Conservation (phyloP, 2,888 invertebrate genomes). For the Troilus luridus region DNA sequence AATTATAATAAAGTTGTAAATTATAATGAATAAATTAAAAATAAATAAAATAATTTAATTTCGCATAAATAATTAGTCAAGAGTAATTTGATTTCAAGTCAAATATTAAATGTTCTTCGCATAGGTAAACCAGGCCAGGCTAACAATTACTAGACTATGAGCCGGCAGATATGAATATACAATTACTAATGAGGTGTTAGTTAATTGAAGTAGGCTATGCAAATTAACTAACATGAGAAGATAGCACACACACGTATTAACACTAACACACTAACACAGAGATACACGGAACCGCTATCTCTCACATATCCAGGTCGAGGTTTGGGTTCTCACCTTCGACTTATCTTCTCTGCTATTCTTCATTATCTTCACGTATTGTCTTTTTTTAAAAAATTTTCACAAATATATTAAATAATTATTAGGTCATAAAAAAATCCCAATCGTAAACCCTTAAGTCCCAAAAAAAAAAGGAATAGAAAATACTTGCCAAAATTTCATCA, state of each 20-base stretch:
- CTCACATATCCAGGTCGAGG: not conserved
- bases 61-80: too few species aligned
- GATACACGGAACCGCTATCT: not conserved
- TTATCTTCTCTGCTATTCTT: not conserved
- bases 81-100: too few species aligned
- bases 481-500: too few species aligned
- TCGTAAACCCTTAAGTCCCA: too few species aligned
- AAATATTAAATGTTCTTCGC: too few species aligned
- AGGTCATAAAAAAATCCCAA: too few species aligned
- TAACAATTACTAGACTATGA: not conserved
- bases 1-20: too few species aligned
- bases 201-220: conserved; percentile 14
- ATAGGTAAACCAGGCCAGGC: not conserved
- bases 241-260: not conserved
- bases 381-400: not conserved
- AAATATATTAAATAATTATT: not conserved
- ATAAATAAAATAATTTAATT: too few species aligned
- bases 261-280: not conserved
- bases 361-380: not conserved
- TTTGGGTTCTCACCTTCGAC: not conserved
- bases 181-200: not conserved
- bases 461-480: too few species aligned
- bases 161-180: not conserved
- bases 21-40: too few species aligned
- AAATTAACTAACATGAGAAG: conserved; percentile 1